Evolutionary conservation across 2,113 vertebrate genomes (phyloP).

Genomic region (Sprattus sprattus): DNA sequence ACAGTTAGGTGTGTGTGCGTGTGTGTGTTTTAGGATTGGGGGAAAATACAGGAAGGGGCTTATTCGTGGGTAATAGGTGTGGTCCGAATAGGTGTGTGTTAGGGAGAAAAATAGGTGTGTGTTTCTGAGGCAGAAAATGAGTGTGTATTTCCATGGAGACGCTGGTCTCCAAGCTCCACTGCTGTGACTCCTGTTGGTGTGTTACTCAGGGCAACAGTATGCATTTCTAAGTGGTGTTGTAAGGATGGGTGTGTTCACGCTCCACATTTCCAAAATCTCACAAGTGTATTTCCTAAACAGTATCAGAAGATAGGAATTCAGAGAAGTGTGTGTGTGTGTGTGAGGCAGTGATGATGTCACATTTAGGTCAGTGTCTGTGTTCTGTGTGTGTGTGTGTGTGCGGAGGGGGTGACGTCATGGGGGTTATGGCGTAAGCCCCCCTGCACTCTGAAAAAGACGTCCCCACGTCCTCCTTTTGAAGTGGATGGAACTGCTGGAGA

Average conservation of each 20-base stretch:
- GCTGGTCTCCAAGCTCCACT: no score
- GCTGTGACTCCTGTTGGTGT: no score
- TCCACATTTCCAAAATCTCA: background rate
- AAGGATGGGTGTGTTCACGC: background rate
- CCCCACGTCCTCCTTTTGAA: conserved; percentile 30
- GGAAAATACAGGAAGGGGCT: conserved; percentile 15
- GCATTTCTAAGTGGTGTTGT: background rate
- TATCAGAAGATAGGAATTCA: background rate
- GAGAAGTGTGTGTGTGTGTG: background rate
- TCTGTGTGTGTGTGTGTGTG: background rate
- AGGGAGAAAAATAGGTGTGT: background rate
- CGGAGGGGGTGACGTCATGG: background rate
- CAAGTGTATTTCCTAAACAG: background rate
- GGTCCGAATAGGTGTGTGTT: background rate
- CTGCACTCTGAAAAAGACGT: background rate
- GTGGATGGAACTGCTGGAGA: conserved; percentile 59
- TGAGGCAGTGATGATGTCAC: background rate
- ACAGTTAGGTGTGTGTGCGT: background rate
- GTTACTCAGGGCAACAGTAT: no score
- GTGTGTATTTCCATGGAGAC: no score
- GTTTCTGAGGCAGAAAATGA: background rate
- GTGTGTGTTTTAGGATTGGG: conserved; percentile 33
- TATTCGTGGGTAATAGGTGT: background rate
- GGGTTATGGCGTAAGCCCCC: background rate
- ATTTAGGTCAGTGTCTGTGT: background rate